A percentile compares a stretch with the other conserved stretches of the same genome.
Evolutionary conservation across 2,113 vertebrate genomes (phyloP).

Genomic region (Phyllostomus hastatus): DNA sequence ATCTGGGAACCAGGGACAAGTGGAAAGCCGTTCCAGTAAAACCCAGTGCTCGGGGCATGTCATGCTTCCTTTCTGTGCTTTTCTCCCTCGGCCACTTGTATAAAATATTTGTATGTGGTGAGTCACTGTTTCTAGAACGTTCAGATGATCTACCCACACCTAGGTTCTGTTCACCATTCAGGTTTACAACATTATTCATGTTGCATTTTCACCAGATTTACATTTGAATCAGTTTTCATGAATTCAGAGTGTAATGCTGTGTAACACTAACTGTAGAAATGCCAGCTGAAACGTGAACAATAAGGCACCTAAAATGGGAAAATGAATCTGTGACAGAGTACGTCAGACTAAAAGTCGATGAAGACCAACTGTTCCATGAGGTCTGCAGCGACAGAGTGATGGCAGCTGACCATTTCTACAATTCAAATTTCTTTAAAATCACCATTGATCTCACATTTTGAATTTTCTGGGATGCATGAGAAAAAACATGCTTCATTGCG

Average conservation of each 20-base stretch:
- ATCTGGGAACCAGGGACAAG: neutral
- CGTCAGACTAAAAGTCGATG: neutral
- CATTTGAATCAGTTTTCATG: neutral
- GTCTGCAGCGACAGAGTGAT: neutral
- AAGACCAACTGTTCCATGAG: neutral
- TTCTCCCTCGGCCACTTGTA: neutral
- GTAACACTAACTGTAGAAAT: neutral
- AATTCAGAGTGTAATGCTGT: neutral
- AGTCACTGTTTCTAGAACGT: neutral
- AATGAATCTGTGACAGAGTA: neutral
- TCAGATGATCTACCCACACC: neutral
- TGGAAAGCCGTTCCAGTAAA: neutral
- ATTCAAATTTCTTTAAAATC: neutral
- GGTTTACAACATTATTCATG: neutral
- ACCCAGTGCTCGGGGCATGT: rapidly evolving
- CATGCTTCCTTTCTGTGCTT: rapidly evolving
- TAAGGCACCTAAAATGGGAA: neutral
- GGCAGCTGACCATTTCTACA: neutral
- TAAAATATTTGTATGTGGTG: neutral
- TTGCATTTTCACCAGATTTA: neutral
- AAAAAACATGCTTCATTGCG: neutral
- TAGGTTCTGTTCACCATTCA: neutral
- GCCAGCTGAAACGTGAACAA: neutral
- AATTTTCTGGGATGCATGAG: neutral
- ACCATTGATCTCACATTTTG: neutral